A percentile compares a stretch with the other conserved stretches of the same genome.
phyloP scores from a whole-genome alignment of 2,888 invertebrate genomes.

The Zootermopsis nevadensis region DNA sequence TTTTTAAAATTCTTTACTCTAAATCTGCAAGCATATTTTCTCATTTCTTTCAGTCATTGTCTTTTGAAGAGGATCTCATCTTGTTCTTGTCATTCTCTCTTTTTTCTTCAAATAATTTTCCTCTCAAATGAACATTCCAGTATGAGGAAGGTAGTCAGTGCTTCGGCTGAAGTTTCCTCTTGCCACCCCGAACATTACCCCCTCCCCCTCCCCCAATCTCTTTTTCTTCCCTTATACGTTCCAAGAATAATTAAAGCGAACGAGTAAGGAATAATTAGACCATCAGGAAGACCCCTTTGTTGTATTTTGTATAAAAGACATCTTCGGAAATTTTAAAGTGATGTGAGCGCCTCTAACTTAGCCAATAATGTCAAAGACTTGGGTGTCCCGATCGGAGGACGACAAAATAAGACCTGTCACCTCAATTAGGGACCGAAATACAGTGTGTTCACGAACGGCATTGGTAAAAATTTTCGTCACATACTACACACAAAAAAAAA shows the following conservation, averaged over 20 bases:
- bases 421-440: not conserved
- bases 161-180: constrained; percentile 43
- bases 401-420: constrained; percentile 5
- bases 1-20: too few relatives aligned
- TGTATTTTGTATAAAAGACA: constrained; percentile 51
- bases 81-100: not conserved
- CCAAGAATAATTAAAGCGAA: constrained; percentile 52
- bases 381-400: constrained; percentile 17
- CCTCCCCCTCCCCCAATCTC: constrained; percentile 17
- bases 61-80: too few relatives aligned
- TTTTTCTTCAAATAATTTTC: constrained; percentile 33
- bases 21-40: too few relatives aligned
- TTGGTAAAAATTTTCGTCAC: too few relatives aligned
- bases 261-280: constrained; percentile 50
- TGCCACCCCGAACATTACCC: constrained; percentile 23
- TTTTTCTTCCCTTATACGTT: constrained; percentile 47
- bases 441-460: too few relatives aligned
- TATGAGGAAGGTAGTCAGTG: constrained; percentile 41
- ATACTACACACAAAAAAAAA: too few relatives aligned
- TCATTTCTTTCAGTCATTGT: too few relatives aligned
- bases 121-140: constrained; percentile 43
- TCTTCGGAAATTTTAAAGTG: constrained; percentile 49
- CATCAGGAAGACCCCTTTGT: constrained; percentile 50
- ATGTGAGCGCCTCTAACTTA: constrained; percentile 35
- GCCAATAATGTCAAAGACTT: constrained; percentile 24